Evolutionary conservation across 2,888 invertebrate genomes (phyloP).

Genomic region (Gari tellinella): DNA sequence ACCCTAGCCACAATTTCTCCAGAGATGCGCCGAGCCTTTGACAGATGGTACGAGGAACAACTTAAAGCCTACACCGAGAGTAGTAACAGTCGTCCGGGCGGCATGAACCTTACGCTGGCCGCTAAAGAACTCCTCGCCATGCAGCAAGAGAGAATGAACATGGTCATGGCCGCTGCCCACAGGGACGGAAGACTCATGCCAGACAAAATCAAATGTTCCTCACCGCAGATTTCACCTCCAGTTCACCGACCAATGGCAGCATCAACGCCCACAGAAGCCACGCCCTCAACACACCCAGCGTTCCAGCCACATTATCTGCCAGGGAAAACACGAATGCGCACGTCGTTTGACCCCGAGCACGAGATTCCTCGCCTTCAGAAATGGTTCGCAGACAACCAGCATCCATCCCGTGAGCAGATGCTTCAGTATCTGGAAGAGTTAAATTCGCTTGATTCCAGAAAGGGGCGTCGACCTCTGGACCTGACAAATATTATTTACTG

Average conservation of each 20-base stretch:
- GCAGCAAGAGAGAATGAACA: slow-evolving; percentile 42
- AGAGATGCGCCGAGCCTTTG: slow-evolving; percentile 94
- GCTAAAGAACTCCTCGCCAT: slow-evolving; percentile 47
- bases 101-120: slow-evolving; percentile 54
- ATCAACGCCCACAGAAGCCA: slow-evolving; percentile 47
- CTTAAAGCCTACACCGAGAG: slow-evolving; percentile 53
- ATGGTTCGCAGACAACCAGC: slow-evolving; percentile 99
- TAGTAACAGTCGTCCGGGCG: slow-evolving; percentile 28
- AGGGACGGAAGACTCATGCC: neutral
- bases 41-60: slow-evolving; percentile 92
- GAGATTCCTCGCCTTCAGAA: slow-evolving; percentile 97
- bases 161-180: slow-evolving; percentile 8
- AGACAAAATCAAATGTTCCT: slow-evolving; percentile 11
- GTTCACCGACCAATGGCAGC: slow-evolving; percentile 48
- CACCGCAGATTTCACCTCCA: slow-evolving; percentile 35
- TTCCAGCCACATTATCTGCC: slow-evolving; percentile 57
- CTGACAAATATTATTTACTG: slow-evolving; percentile 95
- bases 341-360: slow-evolving; percentile 98
- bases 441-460: slow-evolving; percentile 93
- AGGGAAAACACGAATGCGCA: slow-evolving; percentile 91
- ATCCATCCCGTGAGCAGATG: slow-evolving; percentile 98
- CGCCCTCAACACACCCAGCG: slow-evolving; percentile 48
- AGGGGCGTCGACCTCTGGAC: slow-evolving; percentile 95
- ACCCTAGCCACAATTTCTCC: slow-evolving; percentile 88
- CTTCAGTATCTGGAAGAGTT: slow-evolving; percentile 97